phyloP scores from a whole-genome alignment of 2,888 invertebrate genomes.

The Drosophila eohydei region DNA sequence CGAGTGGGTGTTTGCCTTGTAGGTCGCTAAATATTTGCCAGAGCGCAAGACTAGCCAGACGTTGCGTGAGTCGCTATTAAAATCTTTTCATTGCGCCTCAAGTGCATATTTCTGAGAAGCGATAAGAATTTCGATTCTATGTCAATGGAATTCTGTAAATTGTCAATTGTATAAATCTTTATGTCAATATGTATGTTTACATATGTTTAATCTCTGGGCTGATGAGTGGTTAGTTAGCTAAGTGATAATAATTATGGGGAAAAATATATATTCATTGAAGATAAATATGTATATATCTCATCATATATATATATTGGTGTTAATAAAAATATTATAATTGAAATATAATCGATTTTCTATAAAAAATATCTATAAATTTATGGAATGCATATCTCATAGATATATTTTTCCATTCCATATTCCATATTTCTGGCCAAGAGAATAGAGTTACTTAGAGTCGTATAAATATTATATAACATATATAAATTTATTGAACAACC shows the following conservation, averaged over 20 bases:
- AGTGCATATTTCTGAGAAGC: conserved; percentile 1
- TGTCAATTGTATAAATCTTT: background rate
- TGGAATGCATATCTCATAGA: too few relatives aligned
- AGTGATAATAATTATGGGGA: background rate
- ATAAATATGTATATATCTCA: too few relatives aligned
- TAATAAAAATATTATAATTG: too few relatives aligned
- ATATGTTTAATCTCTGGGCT: background rate
- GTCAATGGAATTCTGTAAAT: background rate
- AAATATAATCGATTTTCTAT: too few relatives aligned
- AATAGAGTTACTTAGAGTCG: too few relatives aligned
- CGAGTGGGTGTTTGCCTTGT: background rate
- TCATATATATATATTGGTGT: too few relatives aligned
- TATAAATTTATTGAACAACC: conserved; percentile 35
- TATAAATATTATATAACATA: background rate
- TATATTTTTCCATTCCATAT: too few relatives aligned
- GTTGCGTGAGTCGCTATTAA: conserved; percentile 37
- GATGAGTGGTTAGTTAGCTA: background rate
- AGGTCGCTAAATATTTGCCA: conserved; percentile 50
- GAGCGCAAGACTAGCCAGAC: conserved; percentile 17
- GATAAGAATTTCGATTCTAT: background rate
- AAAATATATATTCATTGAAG: background rate
- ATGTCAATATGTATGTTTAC: background rate
- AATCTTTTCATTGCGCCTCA: conserved; percentile 17
- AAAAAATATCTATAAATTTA: too few relatives aligned
- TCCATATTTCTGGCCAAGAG: too few relatives aligned